phyloP scores from a whole-genome alignment of 2,797 vertebrate species.

The Leptatherina wallacei region DNA sequence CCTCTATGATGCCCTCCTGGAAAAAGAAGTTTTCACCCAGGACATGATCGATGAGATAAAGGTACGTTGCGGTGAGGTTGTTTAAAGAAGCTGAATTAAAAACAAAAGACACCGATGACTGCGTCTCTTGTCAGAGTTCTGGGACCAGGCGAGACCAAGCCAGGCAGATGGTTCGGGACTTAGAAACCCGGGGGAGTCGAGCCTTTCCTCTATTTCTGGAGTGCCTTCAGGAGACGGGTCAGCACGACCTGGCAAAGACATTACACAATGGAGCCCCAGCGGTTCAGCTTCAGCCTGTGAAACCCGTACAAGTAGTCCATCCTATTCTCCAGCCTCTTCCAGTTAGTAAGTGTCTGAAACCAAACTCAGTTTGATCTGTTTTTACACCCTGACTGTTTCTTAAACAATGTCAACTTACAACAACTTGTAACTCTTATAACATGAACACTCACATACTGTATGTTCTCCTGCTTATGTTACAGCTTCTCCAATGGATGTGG shows the following conservation, averaged over 20 bases:
- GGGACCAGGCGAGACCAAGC: slow-evolving; percentile 87
- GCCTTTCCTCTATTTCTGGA: slow-evolving; percentile 89
- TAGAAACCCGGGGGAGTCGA: slow-evolving; percentile 89
- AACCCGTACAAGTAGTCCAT: slow-evolving; percentile 23
- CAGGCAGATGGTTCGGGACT: slow-evolving; percentile 86
- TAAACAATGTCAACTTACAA: neutral
- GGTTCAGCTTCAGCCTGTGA: slow-evolving; percentile 39
- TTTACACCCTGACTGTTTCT: neutral
- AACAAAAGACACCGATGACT: neutral
- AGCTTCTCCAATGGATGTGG: slow-evolving; percentile 55
- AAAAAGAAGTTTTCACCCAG: slow-evolving; percentile 85
- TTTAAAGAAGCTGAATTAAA: neutral
- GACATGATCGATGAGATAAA: slow-evolving; percentile 93
- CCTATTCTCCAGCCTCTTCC: slow-evolving; percentile 67
- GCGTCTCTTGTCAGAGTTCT: slow-evolving; percentile 70
- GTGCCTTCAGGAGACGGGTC: slow-evolving; percentile 86
- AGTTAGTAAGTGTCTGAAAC: slow-evolving; percentile 69
- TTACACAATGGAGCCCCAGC: slow-evolving; percentile 68
- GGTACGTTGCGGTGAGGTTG: slow-evolving; percentile 73
- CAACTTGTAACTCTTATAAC: neutral
- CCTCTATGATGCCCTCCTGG: slow-evolving; percentile 85
- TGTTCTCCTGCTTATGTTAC: slow-evolving; percentile 22
- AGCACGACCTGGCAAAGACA: slow-evolving; percentile 76
- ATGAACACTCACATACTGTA: neutral
- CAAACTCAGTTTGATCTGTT: no score